A percentile compares a stretch with the other conserved stretches of the same genome.
phyloP scores from a whole-genome alignment of 2,888 invertebrate genomes.

The Gymnoscelis rufifasciata region DNA sequence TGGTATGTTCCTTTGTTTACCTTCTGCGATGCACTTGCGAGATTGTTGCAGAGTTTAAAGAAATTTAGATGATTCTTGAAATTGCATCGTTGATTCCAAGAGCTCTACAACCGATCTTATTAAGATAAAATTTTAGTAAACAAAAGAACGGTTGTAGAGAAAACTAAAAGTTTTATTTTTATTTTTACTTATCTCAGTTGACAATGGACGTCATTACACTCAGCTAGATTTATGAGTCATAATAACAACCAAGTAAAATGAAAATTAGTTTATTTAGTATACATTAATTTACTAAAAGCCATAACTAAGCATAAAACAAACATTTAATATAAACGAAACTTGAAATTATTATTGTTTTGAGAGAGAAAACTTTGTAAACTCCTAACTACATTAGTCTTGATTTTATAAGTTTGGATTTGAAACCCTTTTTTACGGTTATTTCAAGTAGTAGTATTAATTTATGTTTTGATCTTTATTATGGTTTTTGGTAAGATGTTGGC shows the following conservation, averaged over 20 bases:
- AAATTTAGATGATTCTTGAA: constrained; percentile 25
- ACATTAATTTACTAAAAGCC: neutral
- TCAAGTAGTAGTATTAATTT: too few relatives aligned
- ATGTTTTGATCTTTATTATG: too few relatives aligned
- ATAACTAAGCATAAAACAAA: neutral
- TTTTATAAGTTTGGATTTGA: neutral
- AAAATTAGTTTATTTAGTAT: neutral
- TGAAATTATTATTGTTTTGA: neutral
- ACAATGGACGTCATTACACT: constrained; percentile 22
- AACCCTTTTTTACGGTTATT: neutral
- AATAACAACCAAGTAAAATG: neutral
- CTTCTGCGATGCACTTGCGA: constrained; percentile 38
- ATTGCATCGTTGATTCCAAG: constrained; percentile 39
- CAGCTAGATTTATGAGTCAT: constrained; percentile 4
- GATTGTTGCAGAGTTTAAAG: constrained; percentile 12
- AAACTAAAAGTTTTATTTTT: constrained; percentile 22
- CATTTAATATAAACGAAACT: neutral
- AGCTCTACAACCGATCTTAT: constrained; percentile 40
- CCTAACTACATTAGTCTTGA: neutral
- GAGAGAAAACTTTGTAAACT: neutral
- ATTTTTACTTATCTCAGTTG: constrained; percentile 19
- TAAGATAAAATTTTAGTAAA: constrained; percentile 35
- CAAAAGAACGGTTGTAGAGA: constrained; percentile 36
- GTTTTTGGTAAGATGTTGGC: constrained; percentile 4
- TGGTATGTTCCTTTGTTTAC: constrained; percentile 51